A percentile compares a stretch with the other conserved stretches of the same genome.
Evolutionary conservation across 2,888 invertebrate genomes (phyloP).

Genomic region (Lymantria monacha): DNA sequence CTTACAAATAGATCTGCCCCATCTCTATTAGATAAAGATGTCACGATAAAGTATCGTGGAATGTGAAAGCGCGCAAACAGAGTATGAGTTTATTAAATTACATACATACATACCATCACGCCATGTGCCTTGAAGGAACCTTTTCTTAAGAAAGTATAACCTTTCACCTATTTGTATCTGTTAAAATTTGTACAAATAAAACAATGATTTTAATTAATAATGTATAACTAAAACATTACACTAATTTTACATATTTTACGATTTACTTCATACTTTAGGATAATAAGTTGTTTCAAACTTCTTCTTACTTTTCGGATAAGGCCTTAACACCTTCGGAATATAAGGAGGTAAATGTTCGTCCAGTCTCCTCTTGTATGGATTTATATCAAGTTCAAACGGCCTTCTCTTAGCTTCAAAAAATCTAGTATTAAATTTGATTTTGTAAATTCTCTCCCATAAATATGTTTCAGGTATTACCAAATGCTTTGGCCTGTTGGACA

Average conservation of each 20-base stretch:
- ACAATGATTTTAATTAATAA: background rate
- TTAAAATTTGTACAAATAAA: background rate
- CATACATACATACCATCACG: too few relatives aligned
- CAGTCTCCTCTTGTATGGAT: constrained; percentile 84
- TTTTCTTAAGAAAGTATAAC: too few relatives aligned
- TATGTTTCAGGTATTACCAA: constrained; percentile 86
- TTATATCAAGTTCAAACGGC: constrained; percentile 85
- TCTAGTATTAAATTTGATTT: constrained; percentile 86
- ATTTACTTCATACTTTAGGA: constrained; percentile 63
- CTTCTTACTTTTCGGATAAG: constrained; percentile 83
- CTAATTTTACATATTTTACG: background rate
- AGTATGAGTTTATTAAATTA: too few relatives aligned
- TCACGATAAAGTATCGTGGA: too few relatives aligned
- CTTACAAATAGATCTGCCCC: too few relatives aligned
- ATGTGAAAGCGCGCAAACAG: too few relatives aligned
- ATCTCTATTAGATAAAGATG: too few relatives aligned
- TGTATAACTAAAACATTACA: background rate
- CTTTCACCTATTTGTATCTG: too few relatives aligned
- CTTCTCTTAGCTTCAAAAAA: constrained; percentile 86
- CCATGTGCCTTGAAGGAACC: too few relatives aligned
- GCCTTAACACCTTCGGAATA: constrained; percentile 86
- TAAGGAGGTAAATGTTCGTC: constrained; percentile 86
- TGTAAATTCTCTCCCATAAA: constrained; percentile 92
- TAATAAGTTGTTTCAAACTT: constrained; percentile 87
- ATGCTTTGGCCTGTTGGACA: constrained; percentile 85